Evolutionary conservation across 2,113 vertebrate species (phyloP).

Genomic region (Ardeotis arabs): DNA sequence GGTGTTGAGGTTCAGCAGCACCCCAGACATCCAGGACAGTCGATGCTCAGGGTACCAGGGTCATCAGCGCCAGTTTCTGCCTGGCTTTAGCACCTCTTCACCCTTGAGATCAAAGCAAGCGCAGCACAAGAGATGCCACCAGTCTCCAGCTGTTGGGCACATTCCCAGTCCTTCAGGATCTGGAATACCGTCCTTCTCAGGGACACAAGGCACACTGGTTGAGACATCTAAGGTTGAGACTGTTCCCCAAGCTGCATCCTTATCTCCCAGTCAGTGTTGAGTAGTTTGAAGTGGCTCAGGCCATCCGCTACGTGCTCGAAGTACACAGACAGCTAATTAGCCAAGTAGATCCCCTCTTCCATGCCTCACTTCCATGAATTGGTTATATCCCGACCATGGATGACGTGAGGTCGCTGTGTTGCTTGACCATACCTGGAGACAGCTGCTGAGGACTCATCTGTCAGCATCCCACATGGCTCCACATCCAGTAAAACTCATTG

Average conservation of each 20-base stretch:
- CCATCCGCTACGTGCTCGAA: background rate
- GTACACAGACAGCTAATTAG: background rate
- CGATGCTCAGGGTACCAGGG: background rate
- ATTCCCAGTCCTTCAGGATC: background rate
- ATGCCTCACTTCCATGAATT: background rate
- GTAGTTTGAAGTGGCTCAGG: background rate
- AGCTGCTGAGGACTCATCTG: background rate
- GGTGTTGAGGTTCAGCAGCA: background rate
- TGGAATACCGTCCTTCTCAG: background rate
- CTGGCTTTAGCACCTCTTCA: background rate
- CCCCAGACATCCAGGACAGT: background rate
- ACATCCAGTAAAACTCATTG: background rate
- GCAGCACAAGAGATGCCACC: background rate
- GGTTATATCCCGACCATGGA: background rate
- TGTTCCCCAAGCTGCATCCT: background rate
- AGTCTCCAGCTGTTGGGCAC: background rate
- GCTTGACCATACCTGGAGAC: background rate
- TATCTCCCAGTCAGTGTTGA: background rate
- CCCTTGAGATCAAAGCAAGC: background rate
- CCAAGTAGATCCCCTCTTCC: background rate
- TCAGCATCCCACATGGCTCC: background rate
- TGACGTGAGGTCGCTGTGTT: background rate
- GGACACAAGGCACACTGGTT: background rate
- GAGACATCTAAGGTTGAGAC: background rate
- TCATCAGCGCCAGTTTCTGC: background rate